Conservation (phyloP, 2,113 vertebrate species). For the Acinonyx jubatus region DNA sequence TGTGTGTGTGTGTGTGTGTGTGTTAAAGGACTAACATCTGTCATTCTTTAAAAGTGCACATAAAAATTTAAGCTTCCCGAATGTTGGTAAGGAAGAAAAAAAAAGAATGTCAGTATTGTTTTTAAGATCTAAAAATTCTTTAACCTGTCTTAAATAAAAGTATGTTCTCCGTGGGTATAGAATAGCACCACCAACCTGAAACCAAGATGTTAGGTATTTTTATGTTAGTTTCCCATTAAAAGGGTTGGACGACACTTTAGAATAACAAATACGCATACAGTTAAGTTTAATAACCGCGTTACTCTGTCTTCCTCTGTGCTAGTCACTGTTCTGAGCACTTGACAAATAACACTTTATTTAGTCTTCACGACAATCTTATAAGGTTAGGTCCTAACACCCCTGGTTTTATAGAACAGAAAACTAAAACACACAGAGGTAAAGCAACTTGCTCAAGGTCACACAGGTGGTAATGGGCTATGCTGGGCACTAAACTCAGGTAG, state of each 20-base stretch:
- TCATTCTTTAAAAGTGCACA: neutral
- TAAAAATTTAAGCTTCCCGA: conserved; percentile 29
- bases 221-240: neutral
- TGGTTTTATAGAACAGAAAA: neutral
- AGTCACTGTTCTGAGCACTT: neutral
- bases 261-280: neutral
- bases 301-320: neutral
- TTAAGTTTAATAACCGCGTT: conserved; percentile 1
- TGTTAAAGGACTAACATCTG: neutral
- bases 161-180: neutral
- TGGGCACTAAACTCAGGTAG: neutral
- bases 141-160: conserved; percentile 6
- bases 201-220: neutral
- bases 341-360: neutral
- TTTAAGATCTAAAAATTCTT: conserved; percentile 2
- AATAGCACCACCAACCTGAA: neutral
- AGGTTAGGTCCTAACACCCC: neutral
- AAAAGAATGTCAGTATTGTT: neutral
- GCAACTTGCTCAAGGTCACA: neutral
- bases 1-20: neutral
- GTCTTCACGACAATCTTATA: neutral
- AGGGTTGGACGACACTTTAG: neutral
- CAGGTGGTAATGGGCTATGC: neutral
- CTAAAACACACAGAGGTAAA: neutral
- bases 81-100: conserved; percentile 9